Evolutionary conservation across 53 echinoderm and acorn worm genomes (phyloP), one percentile per base, ranked within the genome.

Genomic region (Holothuria scabra): DNA sequence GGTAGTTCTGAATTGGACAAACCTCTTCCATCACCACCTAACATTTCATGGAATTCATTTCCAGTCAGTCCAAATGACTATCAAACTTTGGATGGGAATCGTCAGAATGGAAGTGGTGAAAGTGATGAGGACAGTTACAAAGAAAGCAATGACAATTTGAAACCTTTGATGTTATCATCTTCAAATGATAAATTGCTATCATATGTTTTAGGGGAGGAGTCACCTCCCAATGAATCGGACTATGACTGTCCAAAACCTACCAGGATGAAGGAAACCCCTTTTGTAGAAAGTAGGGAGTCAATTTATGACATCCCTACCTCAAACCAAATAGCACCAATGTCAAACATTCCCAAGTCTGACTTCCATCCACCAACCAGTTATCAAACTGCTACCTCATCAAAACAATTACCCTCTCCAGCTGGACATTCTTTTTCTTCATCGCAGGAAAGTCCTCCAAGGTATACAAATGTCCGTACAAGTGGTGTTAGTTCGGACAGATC

Each of bases 391-490:
- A 31, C 10, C 28, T 26, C 64, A 25, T 30, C 49, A 21, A 22
- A 26, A 46, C 56, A 1, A 5, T 32, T 32, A 18, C 78, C 78
- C 33, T 28, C 32, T 16, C 16, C n/a, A 14, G 28, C 78, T 31
- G 58, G 58, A 29, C 21, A 55, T 24, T 28, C 49, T 29, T 16
- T 29, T 8, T 28, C 56, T 21, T 1, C 31, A 28, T 23, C 18
- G 12, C 52, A n/a, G 28, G 78, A 32, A 10, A 64, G 26, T 56
- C 78, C 78, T 31, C 58, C 78, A 26, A 28, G 26, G 59, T 78
- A 78, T 29, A 78, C 78, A 56, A 78, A 78, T 31, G 78, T 78
- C 21, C 52, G 78, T 18, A 46, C 72, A 25, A 67, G 37, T 74
- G 44, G 55, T 0, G 21, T 13, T 28, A 67, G 37, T 74, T 44